These are phyloP conservation scores for Etheostoma perlongum DNA, from an alignment of 2,797 vertebrate genomes.

Conservation along the genomic window DNA sequence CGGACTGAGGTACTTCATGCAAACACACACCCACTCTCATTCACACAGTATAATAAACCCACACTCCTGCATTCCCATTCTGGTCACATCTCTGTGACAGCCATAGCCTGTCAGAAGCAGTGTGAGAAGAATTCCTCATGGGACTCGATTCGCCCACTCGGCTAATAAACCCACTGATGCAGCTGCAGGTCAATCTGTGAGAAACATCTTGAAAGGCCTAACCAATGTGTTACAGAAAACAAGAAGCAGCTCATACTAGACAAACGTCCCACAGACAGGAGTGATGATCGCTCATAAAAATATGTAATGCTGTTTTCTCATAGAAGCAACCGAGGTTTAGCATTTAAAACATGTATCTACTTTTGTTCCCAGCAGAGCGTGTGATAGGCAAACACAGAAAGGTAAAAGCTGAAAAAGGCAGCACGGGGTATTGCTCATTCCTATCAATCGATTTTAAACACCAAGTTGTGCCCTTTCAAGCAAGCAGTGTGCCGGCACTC, in stretches of 20 bases:
- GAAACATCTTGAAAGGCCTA: constrained; percentile 59
- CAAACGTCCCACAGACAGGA: constrained; percentile 16
- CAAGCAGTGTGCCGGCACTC: constrained; percentile 14
- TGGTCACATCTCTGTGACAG: constrained; percentile 66
- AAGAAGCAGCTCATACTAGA: constrained; percentile 29
- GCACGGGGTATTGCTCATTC: constrained; percentile 14
- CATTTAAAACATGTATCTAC: constrained; percentile 42
- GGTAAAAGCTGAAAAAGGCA: constrained; percentile 33
- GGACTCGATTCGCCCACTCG: constrained; percentile 59
- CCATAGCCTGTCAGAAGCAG: constrained; percentile 62
- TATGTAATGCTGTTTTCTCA: constrained; percentile 24
- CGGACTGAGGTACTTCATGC: background rate
- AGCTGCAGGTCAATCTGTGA: constrained; percentile 80
- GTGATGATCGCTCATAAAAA: constrained; percentile 31
- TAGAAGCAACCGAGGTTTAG: constrained; percentile 32
- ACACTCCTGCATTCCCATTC: constrained; percentile 58
- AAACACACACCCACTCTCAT: constrained; percentile 45
- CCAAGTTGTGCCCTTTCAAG: constrained; percentile 48
- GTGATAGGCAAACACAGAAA: constrained; percentile 41
- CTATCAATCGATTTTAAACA: constrained; percentile 43
- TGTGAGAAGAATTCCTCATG: constrained; percentile 75
- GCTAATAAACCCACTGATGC: constrained; percentile 69
- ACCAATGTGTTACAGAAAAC: constrained; percentile 28
- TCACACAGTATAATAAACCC: constrained; percentile 55
- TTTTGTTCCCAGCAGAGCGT: constrained; percentile 27